Evolutionary conservation across 2,888 invertebrate genomes (phyloP).

Genomic region (Xestia sexstrigata): DNA sequence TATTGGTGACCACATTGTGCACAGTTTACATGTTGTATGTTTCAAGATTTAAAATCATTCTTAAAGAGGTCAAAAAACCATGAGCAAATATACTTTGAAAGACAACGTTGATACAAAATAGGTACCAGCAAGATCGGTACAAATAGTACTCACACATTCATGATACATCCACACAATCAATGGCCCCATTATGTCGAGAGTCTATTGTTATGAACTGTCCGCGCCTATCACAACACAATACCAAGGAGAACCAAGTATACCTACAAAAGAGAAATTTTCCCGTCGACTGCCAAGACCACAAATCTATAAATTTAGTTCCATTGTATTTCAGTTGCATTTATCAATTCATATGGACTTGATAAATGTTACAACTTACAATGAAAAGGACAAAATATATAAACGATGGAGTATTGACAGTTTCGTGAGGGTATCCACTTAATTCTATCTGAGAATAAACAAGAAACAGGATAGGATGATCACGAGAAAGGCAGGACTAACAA

Average conservation of each 20-base stretch:
- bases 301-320: slow-evolving; percentile 55
- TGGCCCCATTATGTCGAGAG: slow-evolving; percentile 88
- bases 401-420: background rate
- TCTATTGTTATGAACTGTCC: slow-evolving; percentile 87
- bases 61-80: slow-evolving; percentile 29
- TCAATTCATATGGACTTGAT: slow-evolving; percentile 28
- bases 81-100: slow-evolving; percentile 46
- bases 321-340: slow-evolving; percentile 57
- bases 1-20: slow-evolving; percentile 13
- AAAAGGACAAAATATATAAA: slow-evolving; percentile 11
- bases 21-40: background rate
- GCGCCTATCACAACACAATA: slow-evolving; percentile 86
- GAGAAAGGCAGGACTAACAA: slow-evolving; percentile 73
- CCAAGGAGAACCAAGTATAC: slow-evolving; percentile 80
- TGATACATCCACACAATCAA: slow-evolving; percentile 85
- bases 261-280: slow-evolving; percentile 80
- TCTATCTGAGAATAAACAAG: slow-evolving; percentile 58
- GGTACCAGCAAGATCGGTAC: slow-evolving; percentile 73
- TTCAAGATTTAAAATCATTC: slow-evolving; percentile 1
- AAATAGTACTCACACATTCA: slow-evolving; percentile 79
- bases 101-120: slow-evolving; percentile 72
- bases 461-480: slow-evolving; percentile 71
- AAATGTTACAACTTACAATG: slow-evolving; percentile 12
- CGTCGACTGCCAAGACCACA: slow-evolving; percentile 70
- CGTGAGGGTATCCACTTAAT: slow-evolving; percentile 42